Evolutionary conservation across 2,113 vertebrate species (phyloP).

Genomic region (Apodemus speciosus): DNA sequence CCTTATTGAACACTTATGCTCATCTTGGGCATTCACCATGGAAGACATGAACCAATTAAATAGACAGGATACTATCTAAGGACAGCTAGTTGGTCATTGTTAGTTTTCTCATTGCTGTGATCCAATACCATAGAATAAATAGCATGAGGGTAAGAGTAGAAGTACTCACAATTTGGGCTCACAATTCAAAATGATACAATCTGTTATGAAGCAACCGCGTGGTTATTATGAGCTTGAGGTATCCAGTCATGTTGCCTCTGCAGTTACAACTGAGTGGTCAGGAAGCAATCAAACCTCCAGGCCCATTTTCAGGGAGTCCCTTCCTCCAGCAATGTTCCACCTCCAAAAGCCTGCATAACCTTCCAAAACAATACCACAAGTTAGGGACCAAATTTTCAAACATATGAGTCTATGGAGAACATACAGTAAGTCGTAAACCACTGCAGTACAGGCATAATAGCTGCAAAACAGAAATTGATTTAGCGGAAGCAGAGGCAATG

Average conservation of each 20-base stretch:
- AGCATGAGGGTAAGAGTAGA: neutral
- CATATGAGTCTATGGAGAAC: neutral
- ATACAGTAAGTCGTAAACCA: neutral
- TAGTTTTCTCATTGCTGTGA: neutral
- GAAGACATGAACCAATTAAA: neutral
- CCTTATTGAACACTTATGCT: neutral
- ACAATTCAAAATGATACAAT: neutral
- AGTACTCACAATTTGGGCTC: neutral
- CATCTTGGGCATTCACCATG: neutral
- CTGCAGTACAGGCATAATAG: neutral
- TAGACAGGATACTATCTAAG: neutral
- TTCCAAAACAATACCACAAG: neutral
- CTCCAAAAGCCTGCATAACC: neutral
- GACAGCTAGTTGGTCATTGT: neutral
- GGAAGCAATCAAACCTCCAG: neutral
- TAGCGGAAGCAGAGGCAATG: neutral
- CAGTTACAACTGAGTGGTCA: neutral
- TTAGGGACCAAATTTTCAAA: neutral
- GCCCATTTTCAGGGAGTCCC: neutral
- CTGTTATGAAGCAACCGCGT: neutral
- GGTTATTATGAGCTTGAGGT: neutral
- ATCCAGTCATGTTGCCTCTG: no score
- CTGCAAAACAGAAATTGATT: neutral
- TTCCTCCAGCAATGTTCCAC: no score
- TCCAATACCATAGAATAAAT: neutral